A percentile compares a stretch with the other conserved stretches of the same genome.
phyloP scores from a whole-genome alignment of 1,140 invertebrate genomes.

The Hycleus cichorii region DNA sequence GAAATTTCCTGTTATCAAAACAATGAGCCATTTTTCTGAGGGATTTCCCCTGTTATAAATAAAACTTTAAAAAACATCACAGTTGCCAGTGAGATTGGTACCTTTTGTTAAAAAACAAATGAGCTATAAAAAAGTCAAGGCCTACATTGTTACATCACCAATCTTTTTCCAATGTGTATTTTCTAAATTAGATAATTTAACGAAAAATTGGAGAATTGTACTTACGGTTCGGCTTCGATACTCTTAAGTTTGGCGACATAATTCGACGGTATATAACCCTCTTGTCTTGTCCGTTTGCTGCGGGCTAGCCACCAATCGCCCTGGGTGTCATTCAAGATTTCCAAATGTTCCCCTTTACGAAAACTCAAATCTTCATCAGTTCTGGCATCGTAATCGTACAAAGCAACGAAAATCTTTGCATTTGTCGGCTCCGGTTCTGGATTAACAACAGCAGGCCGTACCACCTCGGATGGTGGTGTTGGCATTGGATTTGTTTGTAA shows the following conservation, averaged over 20 bases:
- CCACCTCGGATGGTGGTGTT: slow-evolving; percentile 56
- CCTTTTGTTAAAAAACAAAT: no score
- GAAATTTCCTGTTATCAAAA: no score
- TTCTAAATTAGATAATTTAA: no score
- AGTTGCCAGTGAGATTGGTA: no score
- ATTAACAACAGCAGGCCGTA: slow-evolving; percentile 50
- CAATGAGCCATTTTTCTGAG: no score
- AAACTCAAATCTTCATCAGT: slow-evolving; percentile 98
- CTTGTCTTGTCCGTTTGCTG: slow-evolving; percentile 87
- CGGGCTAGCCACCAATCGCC: slow-evolving; percentile 98
- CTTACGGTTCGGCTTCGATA: slow-evolving; percentile 99
- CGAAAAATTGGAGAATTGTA: neutral
- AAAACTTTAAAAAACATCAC: no score
- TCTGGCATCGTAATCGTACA: slow-evolving; percentile 98
- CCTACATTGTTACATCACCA: no score
- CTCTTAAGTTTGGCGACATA: slow-evolving; percentile 98
- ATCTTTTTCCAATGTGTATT: no score
- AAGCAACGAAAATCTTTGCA: slow-evolving; percentile 89
- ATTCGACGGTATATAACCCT: slow-evolving; percentile 99
- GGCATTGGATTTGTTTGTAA: slow-evolving; percentile 57
- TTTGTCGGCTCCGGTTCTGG: slow-evolving; percentile 56
- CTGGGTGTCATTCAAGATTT: slow-evolving; percentile 96
- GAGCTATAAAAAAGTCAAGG: no score
- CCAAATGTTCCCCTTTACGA: slow-evolving; percentile 95
- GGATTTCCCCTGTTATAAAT: no score